phyloP scores from a whole-genome alignment of 2,888 invertebrate species.

The Leptopilina drosophilae region DNA sequence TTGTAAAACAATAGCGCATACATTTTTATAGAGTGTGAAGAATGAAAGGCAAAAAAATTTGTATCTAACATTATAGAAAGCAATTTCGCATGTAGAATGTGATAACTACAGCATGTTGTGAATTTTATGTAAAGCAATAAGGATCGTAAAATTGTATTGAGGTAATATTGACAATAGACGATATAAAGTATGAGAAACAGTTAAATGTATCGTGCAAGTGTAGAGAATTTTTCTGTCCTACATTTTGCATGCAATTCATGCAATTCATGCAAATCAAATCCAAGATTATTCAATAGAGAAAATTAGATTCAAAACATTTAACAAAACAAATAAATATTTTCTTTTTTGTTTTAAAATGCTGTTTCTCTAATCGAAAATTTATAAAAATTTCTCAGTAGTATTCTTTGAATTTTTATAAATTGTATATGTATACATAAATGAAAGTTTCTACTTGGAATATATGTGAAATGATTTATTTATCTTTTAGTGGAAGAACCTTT shows the following conservation, averaged over 20 bases:
- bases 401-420: neutral
- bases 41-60: slow-evolving; percentile 22
- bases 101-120: slow-evolving; percentile 15
- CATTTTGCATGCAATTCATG: neutral
- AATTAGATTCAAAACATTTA: neutral
- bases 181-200: neutral
- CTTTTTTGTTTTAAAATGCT: neutral
- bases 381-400: neutral
- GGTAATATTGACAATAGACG: slow-evolving; percentile 10
- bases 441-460: neutral
- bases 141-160: slow-evolving; percentile 6
- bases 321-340: neutral
- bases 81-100: neutral
- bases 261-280: neutral
- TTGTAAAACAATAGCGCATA: neutral
- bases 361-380: neutral
- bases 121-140: slow-evolving; percentile 20
- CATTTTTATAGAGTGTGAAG: slow-evolving; percentile 44
- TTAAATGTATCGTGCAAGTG: neutral
- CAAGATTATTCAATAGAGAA: neutral
- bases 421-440: too few relatives aligned
- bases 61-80: neutral
- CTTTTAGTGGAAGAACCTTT: neutral
- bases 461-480: neutral
- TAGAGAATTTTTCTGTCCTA: neutral